Evolutionary conservation across 2,888 invertebrate species (phyloP), one percentile per base, ranked within the genome.

Genomic region (Philhelius pedissequus): DNA sequence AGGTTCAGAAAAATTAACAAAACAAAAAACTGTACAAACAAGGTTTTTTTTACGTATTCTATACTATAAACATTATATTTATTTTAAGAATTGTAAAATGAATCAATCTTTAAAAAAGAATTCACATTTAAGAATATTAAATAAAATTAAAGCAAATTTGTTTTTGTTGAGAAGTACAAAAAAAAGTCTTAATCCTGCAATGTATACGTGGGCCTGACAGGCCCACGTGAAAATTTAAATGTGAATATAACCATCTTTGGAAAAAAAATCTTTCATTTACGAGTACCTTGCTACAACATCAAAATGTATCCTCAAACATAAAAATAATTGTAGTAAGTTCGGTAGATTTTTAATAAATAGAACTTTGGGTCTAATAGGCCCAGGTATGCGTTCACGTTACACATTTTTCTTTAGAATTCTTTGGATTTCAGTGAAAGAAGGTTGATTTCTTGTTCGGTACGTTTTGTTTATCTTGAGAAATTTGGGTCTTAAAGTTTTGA

Each of bases 131-230:
- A 83, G 73, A 80, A 83, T 70, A 80, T 79, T 79, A 75, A 84
- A 79, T 84, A 84, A 84, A 84, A 75, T 71, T 75, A 62, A 75
- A 79, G 80, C 79, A 84, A 84, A 75, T 79, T 84, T 79, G 79
- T 84, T 84, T 83, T 84, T 80, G 84, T 84, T 84, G 80, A 84
- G 75, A 80, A 84, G 84, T 80, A 84, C 74, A 84, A 75, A 66
- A 22, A 48, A 15, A n/a, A n/a, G n/a, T n/a, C n/a, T n/a, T n/a
- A n/a, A n/a, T n/a, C n/a, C n/a, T n/a, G n/a, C n/a, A n/a, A n/a
- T n/a, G n/a, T n/a, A n/a, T n/a, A n/a, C n/a, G n/a, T n/a, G n/a
- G n/a, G n/a, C n/a, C n/a, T n/a, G n/a, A n/a, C n/a, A n/a, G n/a
- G n/a, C n/a, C n/a, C n/a, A n/a, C n/a, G n/a, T n/a, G n/a, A n/a